A percentile compares a stretch with the other conserved stretches of the same genome.
Conservation (phyloP, 2,888 invertebrate genomes). For the Caenorhabditis zanzibari region DNA sequence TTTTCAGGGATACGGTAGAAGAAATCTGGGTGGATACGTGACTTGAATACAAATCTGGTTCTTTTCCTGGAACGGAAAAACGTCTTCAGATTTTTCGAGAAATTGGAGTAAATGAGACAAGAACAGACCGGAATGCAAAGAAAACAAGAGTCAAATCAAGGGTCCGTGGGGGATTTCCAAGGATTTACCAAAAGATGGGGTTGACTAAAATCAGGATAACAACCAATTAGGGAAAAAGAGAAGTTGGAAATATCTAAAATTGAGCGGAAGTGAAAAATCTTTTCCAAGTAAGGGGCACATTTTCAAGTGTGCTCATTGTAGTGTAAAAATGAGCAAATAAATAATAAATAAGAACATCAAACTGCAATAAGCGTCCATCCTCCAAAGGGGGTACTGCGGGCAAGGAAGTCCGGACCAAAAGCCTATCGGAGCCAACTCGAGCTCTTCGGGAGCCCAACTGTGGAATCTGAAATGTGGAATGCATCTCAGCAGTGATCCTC, state of each 20-base stretch:
- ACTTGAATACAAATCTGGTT: slow-evolving; percentile 25
- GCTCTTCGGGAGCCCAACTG: too few relatives aligned
- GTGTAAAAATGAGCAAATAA: slow-evolving; percentile 64
- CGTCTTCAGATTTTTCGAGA: slow-evolving; percentile 8
- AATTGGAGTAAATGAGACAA: slow-evolving; percentile 41
- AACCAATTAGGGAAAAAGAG: slow-evolving; percentile 22
- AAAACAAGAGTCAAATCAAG: slow-evolving; percentile 42
- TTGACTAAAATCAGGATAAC: slow-evolving; percentile 23
- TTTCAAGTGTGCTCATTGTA: slow-evolving; percentile 56
- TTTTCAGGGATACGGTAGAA: slow-evolving; percentile 1
- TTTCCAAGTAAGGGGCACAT: slow-evolving; percentile 6
- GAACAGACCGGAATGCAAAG: neutral
- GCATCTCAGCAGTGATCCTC: slow-evolving; percentile 44
- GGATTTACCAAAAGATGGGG: slow-evolving; percentile 19
- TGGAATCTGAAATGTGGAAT: slow-evolving; percentile 50
- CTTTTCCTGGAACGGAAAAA: slow-evolving; percentile 1
- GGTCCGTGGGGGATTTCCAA: slow-evolving; percentile 44
- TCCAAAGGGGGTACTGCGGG: neutral
- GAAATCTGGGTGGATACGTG: slow-evolving; percentile 10
- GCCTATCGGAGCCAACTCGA: neutral
- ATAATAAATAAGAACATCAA: slow-evolving; percentile 61
- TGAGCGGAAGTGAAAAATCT: slow-evolving; percentile 17
- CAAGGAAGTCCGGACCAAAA: neutral
- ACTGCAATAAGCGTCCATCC: slow-evolving; percentile 32
- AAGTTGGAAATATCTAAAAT: neutral